phyloP scores from a whole-genome alignment of 2,888 invertebrate genomes.

The Nomada fabriciana region DNA sequence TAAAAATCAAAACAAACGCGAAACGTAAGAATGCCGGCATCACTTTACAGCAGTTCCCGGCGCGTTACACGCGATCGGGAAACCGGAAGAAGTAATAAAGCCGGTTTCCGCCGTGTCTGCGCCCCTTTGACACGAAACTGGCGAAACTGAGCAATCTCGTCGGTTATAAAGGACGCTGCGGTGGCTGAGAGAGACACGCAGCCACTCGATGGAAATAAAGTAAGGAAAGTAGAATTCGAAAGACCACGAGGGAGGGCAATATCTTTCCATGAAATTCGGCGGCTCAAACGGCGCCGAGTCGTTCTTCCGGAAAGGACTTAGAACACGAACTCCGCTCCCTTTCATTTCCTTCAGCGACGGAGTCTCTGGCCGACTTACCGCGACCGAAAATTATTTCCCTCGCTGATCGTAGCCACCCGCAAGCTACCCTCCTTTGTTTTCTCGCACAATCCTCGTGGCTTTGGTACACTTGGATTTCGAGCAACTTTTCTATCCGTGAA shows the following conservation, averaged over 20 bases:
- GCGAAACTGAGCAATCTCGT: constrained; percentile 62
- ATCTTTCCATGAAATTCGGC: constrained; percentile 75
- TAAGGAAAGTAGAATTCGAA: constrained; percentile 48
- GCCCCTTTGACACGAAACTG: constrained; percentile 61
- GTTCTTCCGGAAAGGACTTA: constrained; percentile 38
- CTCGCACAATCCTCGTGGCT: not conserved
- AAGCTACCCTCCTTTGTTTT: not conserved
- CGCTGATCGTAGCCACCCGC: constrained; percentile 38
- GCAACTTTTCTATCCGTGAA: not conserved
- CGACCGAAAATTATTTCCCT: constrained; percentile 69
- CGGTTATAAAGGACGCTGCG: constrained; percentile 48
- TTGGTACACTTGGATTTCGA: not conserved
- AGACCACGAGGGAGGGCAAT: constrained; percentile 67
- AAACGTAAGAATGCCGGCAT: not conserved
- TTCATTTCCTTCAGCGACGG: constrained; percentile 43
- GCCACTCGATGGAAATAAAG: constrained; percentile 35
- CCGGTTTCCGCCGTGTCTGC: constrained; percentile 39
- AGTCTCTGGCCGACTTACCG: constrained; percentile 24
- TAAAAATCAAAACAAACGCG: not conserved
- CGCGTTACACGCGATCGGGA: constrained; percentile 25
- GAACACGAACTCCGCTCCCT: constrained; percentile 15
- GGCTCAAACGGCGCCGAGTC: constrained; percentile 53
- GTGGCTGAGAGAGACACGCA: constrained; percentile 48
- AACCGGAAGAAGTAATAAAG: constrained; percentile 70
- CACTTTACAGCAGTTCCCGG: not conserved